A percentile compares a stretch with the other conserved stretches of the same genome.
phyloP scores from a whole-genome alignment of 2,888 invertebrate species.

The Cyclophora albipunctata region DNA sequence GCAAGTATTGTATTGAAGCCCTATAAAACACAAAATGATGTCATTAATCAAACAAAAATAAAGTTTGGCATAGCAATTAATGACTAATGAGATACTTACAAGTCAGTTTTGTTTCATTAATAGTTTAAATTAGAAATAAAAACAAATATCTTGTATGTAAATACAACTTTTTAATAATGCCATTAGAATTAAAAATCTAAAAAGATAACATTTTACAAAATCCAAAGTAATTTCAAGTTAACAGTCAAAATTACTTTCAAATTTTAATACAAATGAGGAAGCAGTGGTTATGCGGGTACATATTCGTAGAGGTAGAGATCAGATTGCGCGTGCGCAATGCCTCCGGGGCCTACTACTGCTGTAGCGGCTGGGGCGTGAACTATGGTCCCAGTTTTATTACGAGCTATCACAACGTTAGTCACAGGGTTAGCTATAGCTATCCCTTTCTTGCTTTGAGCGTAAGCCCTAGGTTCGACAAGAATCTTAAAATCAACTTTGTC shows the following conservation, averaged over 20 bases:
- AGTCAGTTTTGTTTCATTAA: background rate
- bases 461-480: constrained; percentile 78
- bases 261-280: constrained; percentile 10
- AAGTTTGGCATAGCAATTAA: background rate
- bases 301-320: constrained; percentile 77
- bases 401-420: constrained; percentile 78
- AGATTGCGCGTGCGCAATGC: constrained; percentile 84
- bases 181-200: background rate
- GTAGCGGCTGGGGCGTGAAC: constrained; percentile 80
- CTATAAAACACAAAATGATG: constrained; percentile 26
- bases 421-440: constrained; percentile 82
- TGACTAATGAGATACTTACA: background rate
- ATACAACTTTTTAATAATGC: background rate
- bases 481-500: constrained; percentile 39
- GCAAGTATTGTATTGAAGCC: constrained; percentile 59
- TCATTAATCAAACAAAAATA: constrained; percentile 3
- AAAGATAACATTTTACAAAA: constrained; percentile 1
- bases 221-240: constrained; percentile 57
- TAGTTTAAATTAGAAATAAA: background rate
- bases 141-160: too few relatives aligned
- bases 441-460: constrained; percentile 78
- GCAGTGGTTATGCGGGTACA: constrained; percentile 26
- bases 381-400: constrained; percentile 77
- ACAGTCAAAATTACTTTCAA: constrained; percentile 55
- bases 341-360: constrained; percentile 84